Percentiles rank a stretch among this genome's conserved stretches.
Evolutionary conservation across 2,888 invertebrate genomes (phyloP).

Genomic region (Beris chalybata): DNA sequence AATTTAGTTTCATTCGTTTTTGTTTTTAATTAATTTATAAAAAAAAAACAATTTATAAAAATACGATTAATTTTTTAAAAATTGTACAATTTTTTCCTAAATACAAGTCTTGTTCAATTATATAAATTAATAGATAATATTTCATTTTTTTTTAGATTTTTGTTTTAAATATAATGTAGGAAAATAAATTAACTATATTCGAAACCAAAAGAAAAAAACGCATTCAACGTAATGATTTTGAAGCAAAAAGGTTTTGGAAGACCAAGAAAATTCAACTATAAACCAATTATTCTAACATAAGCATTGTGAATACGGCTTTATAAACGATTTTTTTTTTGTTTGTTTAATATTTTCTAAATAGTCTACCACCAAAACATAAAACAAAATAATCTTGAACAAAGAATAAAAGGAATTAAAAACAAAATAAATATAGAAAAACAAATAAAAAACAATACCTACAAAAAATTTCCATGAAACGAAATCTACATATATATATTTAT

Average conservation of each 20-base stretch:
- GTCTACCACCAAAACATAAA: conserved; percentile 12
- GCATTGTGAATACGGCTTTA: no score
- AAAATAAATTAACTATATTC: no score
- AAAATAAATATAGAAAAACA: conserved; percentile 1
- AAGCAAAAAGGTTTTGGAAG: no score
- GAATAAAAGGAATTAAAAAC: conserved; percentile 2
- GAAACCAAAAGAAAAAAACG: no score
- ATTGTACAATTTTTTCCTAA: background rate
- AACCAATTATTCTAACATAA: no score
- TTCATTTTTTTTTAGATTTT: background rate
- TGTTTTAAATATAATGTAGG: no score
- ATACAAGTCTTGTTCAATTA: background rate
- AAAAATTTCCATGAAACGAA: conserved; percentile 20
- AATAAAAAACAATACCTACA: background rate
- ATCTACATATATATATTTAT: background rate
- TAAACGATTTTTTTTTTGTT: no score
- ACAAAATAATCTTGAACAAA: conserved; percentile 7
- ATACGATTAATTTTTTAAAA: background rate
- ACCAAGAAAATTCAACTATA: no score
- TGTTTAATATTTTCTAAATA: no score
- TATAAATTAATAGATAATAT: background rate
- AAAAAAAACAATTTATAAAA: background rate
- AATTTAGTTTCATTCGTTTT: conserved; percentile 37
- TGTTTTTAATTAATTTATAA: conserved; percentile 15
- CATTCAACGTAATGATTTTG: no score